phyloP scores from a whole-genome alignment of 2,113 vertebrate genomes.

The Ammodytes marinus region DNA sequence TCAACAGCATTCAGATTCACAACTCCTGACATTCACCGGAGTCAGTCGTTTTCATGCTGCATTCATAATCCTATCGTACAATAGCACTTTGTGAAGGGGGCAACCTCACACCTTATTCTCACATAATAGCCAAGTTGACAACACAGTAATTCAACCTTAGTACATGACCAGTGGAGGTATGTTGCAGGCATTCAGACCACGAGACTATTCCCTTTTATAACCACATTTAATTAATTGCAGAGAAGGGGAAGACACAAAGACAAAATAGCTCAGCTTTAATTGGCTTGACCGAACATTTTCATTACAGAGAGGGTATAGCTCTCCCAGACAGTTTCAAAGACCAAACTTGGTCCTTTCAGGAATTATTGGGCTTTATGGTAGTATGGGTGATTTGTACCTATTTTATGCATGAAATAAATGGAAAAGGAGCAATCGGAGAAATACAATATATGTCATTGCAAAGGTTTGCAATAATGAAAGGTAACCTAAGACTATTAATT shows the following conservation, averaged over 20 bases:
- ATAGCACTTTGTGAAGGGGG: slow-evolving; percentile 76
- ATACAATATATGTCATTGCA: slow-evolving; percentile 51
- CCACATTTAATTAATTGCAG: slow-evolving; percentile 81
- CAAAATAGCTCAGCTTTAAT: slow-evolving; percentile 83
- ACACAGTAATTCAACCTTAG: slow-evolving; percentile 74
- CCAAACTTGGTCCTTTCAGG: slow-evolving; percentile 69
- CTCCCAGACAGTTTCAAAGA: slow-evolving; percentile 72
- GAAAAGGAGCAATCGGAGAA: slow-evolving; percentile 53
- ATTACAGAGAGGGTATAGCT: slow-evolving; percentile 77
- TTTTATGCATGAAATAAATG: slow-evolving; percentile 60
- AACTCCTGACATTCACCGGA: slow-evolving; percentile 73
- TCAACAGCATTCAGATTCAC: slow-evolving; percentile 66
- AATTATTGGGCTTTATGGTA: slow-evolving; percentile 65
- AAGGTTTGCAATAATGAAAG: slow-evolving; percentile 37
- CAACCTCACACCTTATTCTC: slow-evolving; percentile 76
- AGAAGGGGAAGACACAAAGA: slow-evolving; percentile 79
- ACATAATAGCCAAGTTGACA: slow-evolving; percentile 80
- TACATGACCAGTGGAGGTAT: slow-evolving; percentile 64
- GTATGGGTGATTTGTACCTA: slow-evolving; percentile 56
- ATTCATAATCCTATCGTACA: slow-evolving; percentile 75
- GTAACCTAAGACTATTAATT: neutral
- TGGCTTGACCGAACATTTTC: slow-evolving; percentile 83
- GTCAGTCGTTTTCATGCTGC: slow-evolving; percentile 76
- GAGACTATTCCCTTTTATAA: slow-evolving; percentile 81
- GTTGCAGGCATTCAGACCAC: slow-evolving; percentile 74